phyloP scores from a whole-genome alignment of 2,888 invertebrate species.

The Pardosa pseudoannulata region DNA sequence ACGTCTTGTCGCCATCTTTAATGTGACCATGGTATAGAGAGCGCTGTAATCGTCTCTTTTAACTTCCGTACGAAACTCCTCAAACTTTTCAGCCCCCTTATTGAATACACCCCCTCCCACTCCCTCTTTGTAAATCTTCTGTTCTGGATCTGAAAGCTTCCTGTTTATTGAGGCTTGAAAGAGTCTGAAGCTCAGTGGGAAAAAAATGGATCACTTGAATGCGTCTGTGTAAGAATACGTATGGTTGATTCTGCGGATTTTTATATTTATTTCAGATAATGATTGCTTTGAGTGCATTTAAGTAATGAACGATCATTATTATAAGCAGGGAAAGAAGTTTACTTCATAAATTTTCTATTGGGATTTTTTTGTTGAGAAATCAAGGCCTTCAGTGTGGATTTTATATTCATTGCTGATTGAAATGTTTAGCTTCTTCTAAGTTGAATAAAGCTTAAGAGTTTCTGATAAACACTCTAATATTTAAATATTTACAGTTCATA shows the following conservation, averaged over 20 bases:
- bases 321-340: too few species aligned
- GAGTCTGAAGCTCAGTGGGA: constrained; percentile 1
- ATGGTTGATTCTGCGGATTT: neutral
- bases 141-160: constrained; percentile 53
- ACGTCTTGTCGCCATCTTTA: neutral
- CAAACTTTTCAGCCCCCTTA: neutral
- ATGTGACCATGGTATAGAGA: neutral
- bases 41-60: neutral
- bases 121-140: constrained; percentile 33
- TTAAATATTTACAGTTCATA: too few species aligned
- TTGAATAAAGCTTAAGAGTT: too few species aligned
- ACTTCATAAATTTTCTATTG: too few species aligned
- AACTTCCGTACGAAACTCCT: neutral
- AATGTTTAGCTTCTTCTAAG: too few species aligned
- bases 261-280: neutral
- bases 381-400: too few species aligned
- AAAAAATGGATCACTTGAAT: neutral
- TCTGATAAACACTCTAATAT: too few species aligned
- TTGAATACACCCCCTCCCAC: neutral
- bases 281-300: neutral
- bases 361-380: too few species aligned
- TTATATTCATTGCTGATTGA: too few species aligned
- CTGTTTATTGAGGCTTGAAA: constrained; percentile 51
- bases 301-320: too few species aligned
- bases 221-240: neutral